Percentiles rank a stretch among this genome's conserved stretches.
Conservation (phyloP, 1,140 invertebrate genomes). For the Yoshiicerus persimilis region DNA sequence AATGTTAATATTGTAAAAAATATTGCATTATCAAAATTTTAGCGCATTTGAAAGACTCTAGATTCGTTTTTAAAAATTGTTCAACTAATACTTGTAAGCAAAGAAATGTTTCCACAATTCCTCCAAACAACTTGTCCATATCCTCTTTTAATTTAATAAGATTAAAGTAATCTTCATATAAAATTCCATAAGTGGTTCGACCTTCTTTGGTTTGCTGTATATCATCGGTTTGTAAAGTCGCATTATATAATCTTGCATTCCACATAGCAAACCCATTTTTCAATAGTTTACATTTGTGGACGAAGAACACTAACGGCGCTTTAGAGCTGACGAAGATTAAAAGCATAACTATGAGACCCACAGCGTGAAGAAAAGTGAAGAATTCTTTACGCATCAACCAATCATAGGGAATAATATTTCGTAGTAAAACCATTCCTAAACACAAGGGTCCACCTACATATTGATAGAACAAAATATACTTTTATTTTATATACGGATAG, state of each 20-base stretch:
- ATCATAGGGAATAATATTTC: background rate
- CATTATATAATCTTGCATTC: background rate
- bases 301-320: background rate
- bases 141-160: background rate
- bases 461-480: too few species aligned
- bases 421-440: background rate
- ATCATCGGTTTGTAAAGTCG: background rate
- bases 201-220: background rate
- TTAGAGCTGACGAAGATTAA: background rate
- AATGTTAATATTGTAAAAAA: background rate
- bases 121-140: background rate
- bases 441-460: background rate
- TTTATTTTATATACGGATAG: too few species aligned
- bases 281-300: background rate
- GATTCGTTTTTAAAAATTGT: background rate
- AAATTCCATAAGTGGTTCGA: background rate
- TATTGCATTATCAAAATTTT: background rate
- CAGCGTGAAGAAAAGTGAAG: background rate
- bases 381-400: background rate
- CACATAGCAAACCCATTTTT: background rate
- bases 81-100: background rate
- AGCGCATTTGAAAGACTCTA: background rate
- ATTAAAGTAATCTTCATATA: conserved; percentile 2
- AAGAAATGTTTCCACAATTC: background rate
- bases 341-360: background rate